Evolutionary conservation across 2,888 invertebrate genomes (phyloP).

Genomic region (Netelia virgata): DNA sequence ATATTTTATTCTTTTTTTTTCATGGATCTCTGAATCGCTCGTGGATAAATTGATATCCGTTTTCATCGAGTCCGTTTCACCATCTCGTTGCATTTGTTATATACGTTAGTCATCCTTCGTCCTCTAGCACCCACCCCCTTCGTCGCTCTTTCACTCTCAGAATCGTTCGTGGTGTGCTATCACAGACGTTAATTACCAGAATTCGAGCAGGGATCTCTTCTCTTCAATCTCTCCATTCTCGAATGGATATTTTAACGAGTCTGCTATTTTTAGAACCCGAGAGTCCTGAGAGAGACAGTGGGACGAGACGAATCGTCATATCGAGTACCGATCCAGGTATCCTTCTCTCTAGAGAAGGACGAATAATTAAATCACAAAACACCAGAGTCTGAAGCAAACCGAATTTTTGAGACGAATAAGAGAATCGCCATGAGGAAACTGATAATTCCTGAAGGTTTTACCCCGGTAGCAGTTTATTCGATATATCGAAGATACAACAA

Average conservation of each 20-base stretch:
- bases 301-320: neutral
- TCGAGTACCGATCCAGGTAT: neutral
- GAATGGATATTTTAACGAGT: slow-evolving; percentile 51
- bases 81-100: too few species aligned
- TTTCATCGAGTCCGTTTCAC: slow-evolving; percentile 17
- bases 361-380: slow-evolving; percentile 14
- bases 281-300: neutral
- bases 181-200: slow-evolving; percentile 31
- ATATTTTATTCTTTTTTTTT: neutral
- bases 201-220: slow-evolving; percentile 27
- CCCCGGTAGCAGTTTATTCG: slow-evolving; percentile 4
- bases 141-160: slow-evolving; percentile 1
- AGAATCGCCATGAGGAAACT: slow-evolving; percentile 1
- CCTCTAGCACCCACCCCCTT: neutral
- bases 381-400: neutral
- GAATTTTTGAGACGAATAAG: neutral
- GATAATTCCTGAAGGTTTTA: slow-evolving; percentile 14
- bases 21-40: neutral
- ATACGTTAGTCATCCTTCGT: too few species aligned
- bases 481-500: slow-evolving; percentile 16
- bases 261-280: slow-evolving; percentile 41
- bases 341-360: neutral
- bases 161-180: slow-evolving; percentile 20
- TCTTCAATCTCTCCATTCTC: slow-evolving; percentile 1
- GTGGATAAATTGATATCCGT: slow-evolving; percentile 21